A percentile compares a stretch with the other conserved stretches of the same genome.
phyloP scores from a whole-genome alignment of 2,888 invertebrate species.

The Bruchidius siliquastri region DNA sequence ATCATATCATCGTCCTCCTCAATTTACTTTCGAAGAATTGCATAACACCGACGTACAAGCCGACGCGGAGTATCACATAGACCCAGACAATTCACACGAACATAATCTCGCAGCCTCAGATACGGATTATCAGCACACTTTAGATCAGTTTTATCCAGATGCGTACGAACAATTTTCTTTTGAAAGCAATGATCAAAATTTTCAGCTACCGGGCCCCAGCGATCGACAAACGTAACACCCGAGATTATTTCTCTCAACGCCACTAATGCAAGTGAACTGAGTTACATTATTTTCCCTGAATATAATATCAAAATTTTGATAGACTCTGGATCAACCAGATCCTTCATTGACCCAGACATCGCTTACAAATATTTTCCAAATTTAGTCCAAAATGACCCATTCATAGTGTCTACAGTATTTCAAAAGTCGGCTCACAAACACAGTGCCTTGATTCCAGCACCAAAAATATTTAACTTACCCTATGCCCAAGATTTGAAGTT shows the following conservation, averaged over 20 bases:
- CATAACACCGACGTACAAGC: neutral
- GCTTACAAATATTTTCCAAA: conserved; percentile 13
- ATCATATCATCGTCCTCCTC: neutral
- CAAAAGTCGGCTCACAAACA: conserved; percentile 2
- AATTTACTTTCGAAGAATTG: neutral
- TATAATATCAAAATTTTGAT: conserved; percentile 17
- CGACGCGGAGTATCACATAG: neutral
- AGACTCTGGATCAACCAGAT: conserved; percentile 13
- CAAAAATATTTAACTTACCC: conserved; percentile 5
- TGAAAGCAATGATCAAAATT: neutral
- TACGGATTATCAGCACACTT: neutral
- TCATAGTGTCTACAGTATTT: neutral
- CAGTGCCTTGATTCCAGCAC: neutral
- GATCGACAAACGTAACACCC: neutral
- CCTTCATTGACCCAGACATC: conserved; percentile 16
- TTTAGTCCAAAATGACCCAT: conserved; percentile 5
- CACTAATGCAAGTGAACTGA: conserved; percentile 7
- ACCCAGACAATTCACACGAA: neutral
- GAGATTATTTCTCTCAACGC: neutral
- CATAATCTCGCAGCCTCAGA: neutral
- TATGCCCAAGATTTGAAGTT: conserved; percentile 9
- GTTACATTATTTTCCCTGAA: conserved; percentile 17
- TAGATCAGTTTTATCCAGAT: neutral
- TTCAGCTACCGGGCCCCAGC: neutral
- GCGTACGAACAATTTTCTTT: neutral